Conservation (phyloP, 1,140 invertebrate genomes). For the Scaptomyza graminum region DNA sequence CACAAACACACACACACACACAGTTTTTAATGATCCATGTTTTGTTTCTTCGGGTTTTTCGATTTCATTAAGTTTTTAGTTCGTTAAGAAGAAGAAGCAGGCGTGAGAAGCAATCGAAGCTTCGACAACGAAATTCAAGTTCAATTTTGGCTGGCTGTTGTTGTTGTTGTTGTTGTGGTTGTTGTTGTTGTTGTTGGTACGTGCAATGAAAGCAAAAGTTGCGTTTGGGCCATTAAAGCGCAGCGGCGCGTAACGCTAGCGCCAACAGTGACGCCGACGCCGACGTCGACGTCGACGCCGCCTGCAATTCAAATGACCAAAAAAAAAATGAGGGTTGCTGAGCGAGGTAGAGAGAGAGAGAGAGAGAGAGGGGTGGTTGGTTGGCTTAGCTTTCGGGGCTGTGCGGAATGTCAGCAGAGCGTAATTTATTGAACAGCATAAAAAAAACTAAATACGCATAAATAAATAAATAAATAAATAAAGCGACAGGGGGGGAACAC, state of each 20-base stretch:
- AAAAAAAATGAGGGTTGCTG: constrained; percentile 41
- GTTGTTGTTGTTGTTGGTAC: constrained; percentile 43
- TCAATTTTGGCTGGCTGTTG: constrained; percentile 17
- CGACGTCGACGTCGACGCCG: constrained; percentile 15
- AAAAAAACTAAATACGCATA: constrained; percentile 41
- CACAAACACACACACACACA: constrained; percentile 4
- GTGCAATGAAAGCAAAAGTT: constrained; percentile 79
- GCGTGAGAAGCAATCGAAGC: constrained; percentile 59
- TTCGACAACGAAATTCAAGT: constrained; percentile 58
- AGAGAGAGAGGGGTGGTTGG: constrained; percentile 10
- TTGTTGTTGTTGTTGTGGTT: constrained; percentile 1
- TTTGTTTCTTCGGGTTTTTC: constrained; percentile 2
- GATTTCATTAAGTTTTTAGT: constrained; percentile 3
- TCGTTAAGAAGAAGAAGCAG: constrained; percentile 8
- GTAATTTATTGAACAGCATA: constrained; percentile 74
- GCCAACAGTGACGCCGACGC: constrained; percentile 1
- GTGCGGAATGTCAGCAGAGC: constrained; percentile 67
- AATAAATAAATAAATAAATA: constrained; percentile 68
- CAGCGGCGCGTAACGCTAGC: constrained; percentile 63
- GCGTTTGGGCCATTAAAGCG: constrained; percentile 71
- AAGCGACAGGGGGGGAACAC: constrained; percentile 36
- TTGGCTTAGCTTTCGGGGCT: constrained; percentile 4
- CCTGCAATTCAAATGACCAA: constrained; percentile 75
- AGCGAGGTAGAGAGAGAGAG: too few species aligned
- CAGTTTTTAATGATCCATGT: constrained; percentile 13